phyloP scores from a whole-genome alignment of 2,888 invertebrate genomes.

The Megaustenia siamemsis region DNA sequence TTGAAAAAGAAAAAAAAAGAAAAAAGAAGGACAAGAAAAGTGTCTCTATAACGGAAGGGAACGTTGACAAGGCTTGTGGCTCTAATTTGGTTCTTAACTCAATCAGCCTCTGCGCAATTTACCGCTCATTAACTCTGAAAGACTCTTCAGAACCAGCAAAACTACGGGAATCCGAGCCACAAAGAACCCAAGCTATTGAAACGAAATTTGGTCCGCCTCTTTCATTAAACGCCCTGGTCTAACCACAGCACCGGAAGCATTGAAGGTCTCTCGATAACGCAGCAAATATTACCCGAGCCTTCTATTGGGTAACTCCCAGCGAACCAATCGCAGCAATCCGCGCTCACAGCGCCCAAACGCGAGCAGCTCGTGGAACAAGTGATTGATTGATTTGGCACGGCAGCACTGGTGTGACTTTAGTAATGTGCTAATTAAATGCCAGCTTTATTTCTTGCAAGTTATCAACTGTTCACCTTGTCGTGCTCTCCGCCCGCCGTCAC shows the following conservation, averaged over 20 bases:
- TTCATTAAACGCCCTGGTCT: conserved; percentile 12
- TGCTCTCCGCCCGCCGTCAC: no score
- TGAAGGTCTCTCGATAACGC: conserved; percentile 6
- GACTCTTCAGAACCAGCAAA: neutral
- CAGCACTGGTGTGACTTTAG: neutral
- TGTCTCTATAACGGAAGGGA: neutral
- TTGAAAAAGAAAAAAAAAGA: no score
- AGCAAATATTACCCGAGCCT: conserved; percentile 42
- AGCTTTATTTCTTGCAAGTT: neutral
- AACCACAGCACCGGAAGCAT: conserved; percentile 31
- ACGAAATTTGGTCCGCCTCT: conserved; percentile 32
- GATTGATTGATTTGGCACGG: conserved; percentile 36
- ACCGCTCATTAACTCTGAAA: conserved; percentile 40
- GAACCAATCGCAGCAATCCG: conserved; percentile 17
- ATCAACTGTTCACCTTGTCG: neutral
- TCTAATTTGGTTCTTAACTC: conserved; percentile 33
- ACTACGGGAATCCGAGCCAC: neutral
- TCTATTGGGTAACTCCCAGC: conserved; percentile 47
- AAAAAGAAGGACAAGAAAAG: no score
- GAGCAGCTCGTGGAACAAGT: neutral
- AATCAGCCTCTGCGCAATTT: conserved; percentile 42
- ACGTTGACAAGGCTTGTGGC: conserved; percentile 1
- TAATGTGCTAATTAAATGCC: conserved; percentile 23
- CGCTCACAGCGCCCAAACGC: neutral
- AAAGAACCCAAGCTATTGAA: conserved; percentile 20